Base-by-base conservation (phyloP, 2,888 invertebrate genomes). In the Lepidonotus clava region DNA sequence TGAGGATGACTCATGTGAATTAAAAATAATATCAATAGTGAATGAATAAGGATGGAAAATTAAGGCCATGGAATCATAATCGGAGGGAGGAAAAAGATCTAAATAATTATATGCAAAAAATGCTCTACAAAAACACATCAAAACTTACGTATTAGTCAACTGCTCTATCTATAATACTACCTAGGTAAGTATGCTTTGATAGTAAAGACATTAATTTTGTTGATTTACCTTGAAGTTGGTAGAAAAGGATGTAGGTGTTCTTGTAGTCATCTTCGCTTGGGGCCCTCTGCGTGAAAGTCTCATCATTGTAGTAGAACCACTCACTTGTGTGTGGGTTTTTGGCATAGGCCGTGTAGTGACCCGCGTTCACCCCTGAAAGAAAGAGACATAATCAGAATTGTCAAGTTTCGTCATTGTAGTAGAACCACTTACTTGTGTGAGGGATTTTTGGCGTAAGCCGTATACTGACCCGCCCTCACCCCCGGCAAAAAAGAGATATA, bases 261-360 rank as follows among this genome's bases (percentile, higher is more conserved):
- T 95, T 95, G 91, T 95, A 95, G 88, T 96, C 96, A 85, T 95
- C 95, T 46, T 96, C 95, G 83, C 95, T 95, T 0, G 96, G 96
- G 61, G 93, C 94, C 90, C 95, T 95, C 85, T 94, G 94, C 28
- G 95, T 94, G 34, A 95, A 95, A 0, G 94, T 93, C 89, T 95
- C 96, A 91, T 96, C 96, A 90, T 96, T 96, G 92, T 95, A 96
- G 90, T 96, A 95, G 91, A 95, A 95, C 96, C 96, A 96, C 86
- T 95, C 94, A 8, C 94, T 94, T 1, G 95, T 95, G 28, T 95
- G 92, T 0, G 95, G 95, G 92, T 96, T 96, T 91, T 95, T 95
- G 18, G 95, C 94, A 90, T 95, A 96, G 0, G 96, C 95, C 41
- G 96, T 96, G 90, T 96, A 96, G 91, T 96, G 96, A 5, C 96